Evolutionary conservation across 2,113 vertebrate genomes (phyloP), one percentile per base, ranked within the genome.

Genomic region (Deroptyus accipitrinus): DNA sequence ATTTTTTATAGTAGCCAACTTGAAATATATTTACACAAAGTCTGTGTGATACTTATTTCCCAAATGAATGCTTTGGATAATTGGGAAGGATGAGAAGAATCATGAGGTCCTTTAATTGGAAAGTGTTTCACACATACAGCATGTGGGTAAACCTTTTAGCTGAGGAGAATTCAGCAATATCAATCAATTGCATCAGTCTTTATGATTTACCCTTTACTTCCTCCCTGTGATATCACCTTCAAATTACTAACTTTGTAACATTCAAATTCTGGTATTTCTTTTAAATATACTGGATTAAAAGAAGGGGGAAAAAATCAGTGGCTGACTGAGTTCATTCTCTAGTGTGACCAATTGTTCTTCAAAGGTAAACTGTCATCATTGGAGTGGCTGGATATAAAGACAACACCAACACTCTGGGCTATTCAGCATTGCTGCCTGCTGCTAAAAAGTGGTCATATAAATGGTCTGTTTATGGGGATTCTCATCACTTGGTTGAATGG

Each of bases 221-320:
- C 11, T 4, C 41, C 25, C 4, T 4, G 3, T 55, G 68, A 30
- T 3, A 55, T 35, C 2, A 1, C 18, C 23, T 92, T 92, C 20
- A 68, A 78, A 84, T 55, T 51, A 67, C 37, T 83, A 67, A 17
- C 33, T 15, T 52, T 74, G 59, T 90, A 86, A 62, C 30, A 31
- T 7, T 61, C 27, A 37, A 37, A 72, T 42, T 12, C 20, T 90
- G 75, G 20, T 78, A 93, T 62, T 76, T 42, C 61, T 66, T 86
- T 75, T 49, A 75, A 86, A 75, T 59, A 72, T 23, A 13, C 44
- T 46, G 37, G 28, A 94, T 95, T 95, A 90, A 94, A 94, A 83
- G 10, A 13, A 13, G 7, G 6, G 19, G 68, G 31, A 68, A 81
- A 76, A 17, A 4, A 7, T 35, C 41, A 49, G 39, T 86, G 80